A percentile compares a stretch with the other conserved stretches of the same genome.
These are phyloP conservation scores for Dastarcus helophoroides DNA, from an alignment of 2,888 invertebrate genomes.

Conservation along the genomic window DNA sequence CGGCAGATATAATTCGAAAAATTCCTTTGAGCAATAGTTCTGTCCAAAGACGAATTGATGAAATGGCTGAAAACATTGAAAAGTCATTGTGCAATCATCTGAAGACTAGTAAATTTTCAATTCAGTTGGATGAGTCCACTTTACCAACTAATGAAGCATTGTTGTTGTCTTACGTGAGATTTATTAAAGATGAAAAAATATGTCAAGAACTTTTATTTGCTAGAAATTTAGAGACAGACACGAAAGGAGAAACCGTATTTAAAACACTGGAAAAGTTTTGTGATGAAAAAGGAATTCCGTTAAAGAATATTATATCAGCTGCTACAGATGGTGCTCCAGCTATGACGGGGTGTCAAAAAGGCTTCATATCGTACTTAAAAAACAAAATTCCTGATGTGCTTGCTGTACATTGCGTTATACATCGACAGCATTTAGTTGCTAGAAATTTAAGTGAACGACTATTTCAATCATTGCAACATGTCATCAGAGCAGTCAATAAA, in stretches of 20 bases:
- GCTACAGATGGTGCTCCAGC: slow-evolving; percentile 13
- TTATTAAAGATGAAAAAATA: slow-evolving; percentile 15
- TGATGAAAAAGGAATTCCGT: slow-evolving; percentile 10
- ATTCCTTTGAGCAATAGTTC: slow-evolving; percentile 15
- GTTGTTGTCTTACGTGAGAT: slow-evolving; percentile 17
- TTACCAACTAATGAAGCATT: slow-evolving; percentile 17
- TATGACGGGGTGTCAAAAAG: slow-evolving; percentile 9
- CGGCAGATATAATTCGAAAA: slow-evolving; percentile 5
- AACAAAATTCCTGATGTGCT: slow-evolving; percentile 4
- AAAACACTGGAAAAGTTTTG: slow-evolving; percentile 12
- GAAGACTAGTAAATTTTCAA: slow-evolving; percentile 15
- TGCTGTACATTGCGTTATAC: slow-evolving; percentile 8
- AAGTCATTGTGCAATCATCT: slow-evolving; percentile 14
- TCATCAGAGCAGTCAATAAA: too few relatives aligned
- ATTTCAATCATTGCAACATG: too few relatives aligned
- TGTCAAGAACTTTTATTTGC: slow-evolving; percentile 14
- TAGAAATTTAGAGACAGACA: slow-evolving; percentile 12
- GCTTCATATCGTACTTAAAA: slow-evolving; percentile 12
- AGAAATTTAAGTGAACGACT: too few relatives aligned
- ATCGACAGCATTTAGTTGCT: slow-evolving; percentile 8
- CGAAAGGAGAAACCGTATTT: slow-evolving; percentile 15
- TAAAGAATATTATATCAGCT: slow-evolving; percentile 11
- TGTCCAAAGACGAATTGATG: slow-evolving; percentile 16
- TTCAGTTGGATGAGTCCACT: slow-evolving; percentile 19
- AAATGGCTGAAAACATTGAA: slow-evolving; percentile 17